Base-by-base conservation (phyloP, 2,888 invertebrate genomes). In the Encarsia formosa region DNA sequence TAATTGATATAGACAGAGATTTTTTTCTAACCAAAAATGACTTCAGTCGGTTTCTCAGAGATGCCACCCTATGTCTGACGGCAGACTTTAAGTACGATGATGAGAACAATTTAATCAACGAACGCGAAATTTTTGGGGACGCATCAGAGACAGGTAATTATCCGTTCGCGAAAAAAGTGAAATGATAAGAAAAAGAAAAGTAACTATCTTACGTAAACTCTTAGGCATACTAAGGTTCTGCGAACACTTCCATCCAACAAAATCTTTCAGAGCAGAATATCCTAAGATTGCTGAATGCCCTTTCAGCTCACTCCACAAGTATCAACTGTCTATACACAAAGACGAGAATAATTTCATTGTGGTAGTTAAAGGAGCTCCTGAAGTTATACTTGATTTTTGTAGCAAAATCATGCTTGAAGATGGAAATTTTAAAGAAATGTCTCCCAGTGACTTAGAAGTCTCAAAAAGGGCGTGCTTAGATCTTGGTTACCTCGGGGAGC, bases 401-500 rank as follows among this genome's bases (percentile, higher is more conserved):
- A 73, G 78, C 1, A 79, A 78, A 5, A 81, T 84, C 47, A 65
- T 78, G 48, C 57, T 58, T 56, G 58, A 77, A 20, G 77, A 80
- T 16, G 83, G 80, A 3, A 69, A 76, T 31, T 79, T 79, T 15
- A 73, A 70, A 18, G 67, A 72, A 1, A 68, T 89, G 38, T 77
- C 75, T 2, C 61, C 69, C 0, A 68, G 71, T 15, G 70, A 79
- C 61, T 79, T 79, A 60, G 76, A 78, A 47, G 76, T 79, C 43
- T 76, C 86, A 19, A 81, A 83, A 65, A 76, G 78, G 40, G 81
- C 84, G 46, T 88, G 91, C 68, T 79, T 85, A 48, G 87, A 87
- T 69, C 73, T 94, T 49, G 92, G 91, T 49, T 87, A 87, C 59
- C 82, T 88, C 72, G 93, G 93, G 22, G 92, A 93, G 72, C 80